Evolutionary conservation across 1,140 invertebrate species (phyloP).

Genomic region (Latrodectus geometricus): DNA sequence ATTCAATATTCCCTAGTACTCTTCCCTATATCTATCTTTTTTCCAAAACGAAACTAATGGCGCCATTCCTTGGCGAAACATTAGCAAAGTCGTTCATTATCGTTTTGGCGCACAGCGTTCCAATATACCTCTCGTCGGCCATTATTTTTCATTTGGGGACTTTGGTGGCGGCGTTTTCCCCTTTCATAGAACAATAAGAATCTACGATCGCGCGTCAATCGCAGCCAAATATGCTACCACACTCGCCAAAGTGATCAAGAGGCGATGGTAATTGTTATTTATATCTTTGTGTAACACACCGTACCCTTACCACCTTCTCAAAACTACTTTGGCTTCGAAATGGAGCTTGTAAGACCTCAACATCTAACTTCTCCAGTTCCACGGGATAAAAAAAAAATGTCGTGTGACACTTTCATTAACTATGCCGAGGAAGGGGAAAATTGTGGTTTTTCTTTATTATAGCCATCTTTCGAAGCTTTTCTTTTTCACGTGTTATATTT

Average conservation of each 20-base stretch:
- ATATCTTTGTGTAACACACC: neutral
- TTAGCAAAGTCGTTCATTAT: conserved; percentile 8
- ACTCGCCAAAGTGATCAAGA: neutral
- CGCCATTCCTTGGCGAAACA: neutral
- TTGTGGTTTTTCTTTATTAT: too few relatives aligned
- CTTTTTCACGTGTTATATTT: too few relatives aligned
- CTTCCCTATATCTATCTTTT: neutral
- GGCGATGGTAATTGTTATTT: neutral
- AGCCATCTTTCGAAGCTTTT: too few relatives aligned
- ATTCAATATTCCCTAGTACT: neutral
- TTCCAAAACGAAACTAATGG: conserved; percentile 8
- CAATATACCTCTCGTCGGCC: neutral
- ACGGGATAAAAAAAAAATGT: too few relatives aligned
- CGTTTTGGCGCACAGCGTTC: neutral
- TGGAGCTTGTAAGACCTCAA: too few relatives aligned
- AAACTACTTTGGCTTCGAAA: too few relatives aligned
- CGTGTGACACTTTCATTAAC: neutral
- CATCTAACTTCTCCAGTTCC: too few relatives aligned
- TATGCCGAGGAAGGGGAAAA: neutral
- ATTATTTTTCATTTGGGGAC: neutral
- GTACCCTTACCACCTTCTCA: neutral
- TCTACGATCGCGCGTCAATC: neutral
- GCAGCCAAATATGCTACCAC: conserved; percentile 1
- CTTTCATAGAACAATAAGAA: neutral
- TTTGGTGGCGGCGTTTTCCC: too few relatives aligned